Evolutionary conservation across 2,888 invertebrate species (phyloP), one percentile per base, ranked within the genome.

Genomic region (Parnassius orleans): DNA sequence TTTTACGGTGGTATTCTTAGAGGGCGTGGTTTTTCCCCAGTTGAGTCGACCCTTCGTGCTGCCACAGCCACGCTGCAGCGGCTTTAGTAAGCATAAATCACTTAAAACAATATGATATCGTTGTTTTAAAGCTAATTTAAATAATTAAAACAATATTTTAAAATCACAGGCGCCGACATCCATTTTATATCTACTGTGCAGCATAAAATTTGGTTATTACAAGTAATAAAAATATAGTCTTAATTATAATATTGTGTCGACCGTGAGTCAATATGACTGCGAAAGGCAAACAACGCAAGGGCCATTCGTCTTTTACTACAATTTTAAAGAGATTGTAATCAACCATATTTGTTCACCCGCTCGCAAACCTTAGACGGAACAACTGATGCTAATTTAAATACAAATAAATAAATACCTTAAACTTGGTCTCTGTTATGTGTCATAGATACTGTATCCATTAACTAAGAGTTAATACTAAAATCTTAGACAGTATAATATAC

Each of bases 281-380:
- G 53, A 60, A 60, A 50, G 56, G 65, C 47, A 24, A 46, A 63
- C 15, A 60, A 55, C n/a, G 60, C 61, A 67, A 58, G 57, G 68
- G 63, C 66, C 72, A 76, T 77, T 79, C 73, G 72, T 79, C 77
- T 77, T 70, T 73, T 67, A 67, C 65, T 69, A 72, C 75, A 76
- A 78, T 63, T 79, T 71, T 77, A 74, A 74, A 72, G 63, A 73
- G 72, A 80, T 81, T 81, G 82, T 81, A 73, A 68, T 69, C 66
- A 64, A 61, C 78, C 80, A 71, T 81, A 77, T 78, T 76, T 66
- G 78, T 66, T 43, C 63, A 68, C 74, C 14, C 72, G 72, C 74
- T 73, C 74, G 72, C 66, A 60, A 59, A 69, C 69, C 69, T 71
- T 70, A 65, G 68, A 63, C 61, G 66, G 65, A 68, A 50, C 66